A percentile compares a stretch with the other conserved stretches of the same genome.
Conservation (phyloP, 2,797 vertebrate species). For the Acanthornis magna region DNA sequence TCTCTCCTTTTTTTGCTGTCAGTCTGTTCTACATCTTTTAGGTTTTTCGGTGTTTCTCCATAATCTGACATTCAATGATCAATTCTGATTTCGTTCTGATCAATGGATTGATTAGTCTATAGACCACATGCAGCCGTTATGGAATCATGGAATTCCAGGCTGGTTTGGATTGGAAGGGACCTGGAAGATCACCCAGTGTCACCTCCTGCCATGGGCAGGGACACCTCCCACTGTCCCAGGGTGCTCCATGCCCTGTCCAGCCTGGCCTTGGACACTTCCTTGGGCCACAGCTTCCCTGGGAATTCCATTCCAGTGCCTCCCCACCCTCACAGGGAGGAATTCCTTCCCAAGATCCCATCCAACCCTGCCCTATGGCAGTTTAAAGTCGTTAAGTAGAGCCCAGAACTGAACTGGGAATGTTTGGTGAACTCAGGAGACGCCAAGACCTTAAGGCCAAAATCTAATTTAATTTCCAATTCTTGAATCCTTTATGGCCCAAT, state of each 20-base stretch:
- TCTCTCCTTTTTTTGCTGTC: neutral
- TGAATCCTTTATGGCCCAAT: neutral
- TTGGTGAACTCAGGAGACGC: neutral
- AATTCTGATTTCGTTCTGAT: neutral
- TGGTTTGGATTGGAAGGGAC: neutral
- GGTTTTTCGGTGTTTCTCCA: neutral
- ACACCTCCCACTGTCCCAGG: neutral
- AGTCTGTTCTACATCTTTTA: too few relatives aligned
- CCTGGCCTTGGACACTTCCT: neutral
- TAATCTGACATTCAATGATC: neutral
- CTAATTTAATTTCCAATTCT: neutral
- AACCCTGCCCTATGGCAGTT: accelerated
- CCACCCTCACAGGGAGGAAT: neutral
- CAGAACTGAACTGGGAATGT: neutral
- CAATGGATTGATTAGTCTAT: accelerated
- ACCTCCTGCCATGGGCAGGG: neutral
- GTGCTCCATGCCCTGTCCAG: neutral
- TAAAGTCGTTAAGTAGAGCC: accelerated
- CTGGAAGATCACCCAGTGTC: too few relatives aligned
- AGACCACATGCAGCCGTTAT: accelerated
- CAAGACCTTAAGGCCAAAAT: neutral
- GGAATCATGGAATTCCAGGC: neutral
- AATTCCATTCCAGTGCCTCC: accelerated
- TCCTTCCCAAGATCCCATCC: neutral
- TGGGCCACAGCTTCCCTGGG: neutral